A percentile compares a stretch with the other conserved stretches of the same genome.
Conservation (phyloP, 2,888 invertebrate genomes). For the Apamea anceps region DNA sequence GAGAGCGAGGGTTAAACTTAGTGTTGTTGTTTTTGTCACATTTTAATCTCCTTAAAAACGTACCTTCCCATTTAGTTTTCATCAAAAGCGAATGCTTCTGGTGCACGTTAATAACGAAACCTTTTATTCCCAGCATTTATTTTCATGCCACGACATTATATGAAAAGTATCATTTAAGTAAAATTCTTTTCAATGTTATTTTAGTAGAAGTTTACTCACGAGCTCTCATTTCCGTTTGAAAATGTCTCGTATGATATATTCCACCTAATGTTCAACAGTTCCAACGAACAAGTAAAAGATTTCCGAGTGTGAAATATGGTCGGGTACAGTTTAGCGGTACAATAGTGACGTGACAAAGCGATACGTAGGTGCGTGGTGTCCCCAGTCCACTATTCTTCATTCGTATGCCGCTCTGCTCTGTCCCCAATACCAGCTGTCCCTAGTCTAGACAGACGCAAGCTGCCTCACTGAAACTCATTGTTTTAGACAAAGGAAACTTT, state of each 20-base stretch:
- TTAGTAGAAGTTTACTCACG: slow-evolving; percentile 1
- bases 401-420: slow-evolving; percentile 69
- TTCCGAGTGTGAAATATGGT: slow-evolving; percentile 56
- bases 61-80: slow-evolving; percentile 42
- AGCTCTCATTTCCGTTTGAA: slow-evolving; percentile 15
- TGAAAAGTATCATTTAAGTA: background rate
- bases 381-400: slow-evolving; percentile 67
- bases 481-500: slow-evolving; percentile 75
- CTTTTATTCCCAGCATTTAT: slow-evolving; percentile 18
- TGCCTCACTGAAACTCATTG: slow-evolving; percentile 74
- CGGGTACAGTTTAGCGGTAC: slow-evolving; percentile 42
- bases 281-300: slow-evolving; percentile 44
- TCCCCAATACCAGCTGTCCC: slow-evolving; percentile 68
- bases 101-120: slow-evolving; percentile 30
- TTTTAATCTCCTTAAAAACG: slow-evolving; percentile 54
- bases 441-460: slow-evolving; percentile 68
- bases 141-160: slow-evolving; percentile 9
- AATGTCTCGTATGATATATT: slow-evolving; percentile 34
- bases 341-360: slow-evolving; percentile 51
- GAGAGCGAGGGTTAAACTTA: slow-evolving; percentile 60
- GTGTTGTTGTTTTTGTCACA: slow-evolving; percentile 49
- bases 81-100: slow-evolving; percentile 44
- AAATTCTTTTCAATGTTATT: slow-evolving; percentile 31
- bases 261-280: slow-evolving; percentile 35
- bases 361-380: slow-evolving; percentile 51